phyloP scores from a whole-genome alignment of 2,113 vertebrate species.

The Myotis davidii region DNA sequence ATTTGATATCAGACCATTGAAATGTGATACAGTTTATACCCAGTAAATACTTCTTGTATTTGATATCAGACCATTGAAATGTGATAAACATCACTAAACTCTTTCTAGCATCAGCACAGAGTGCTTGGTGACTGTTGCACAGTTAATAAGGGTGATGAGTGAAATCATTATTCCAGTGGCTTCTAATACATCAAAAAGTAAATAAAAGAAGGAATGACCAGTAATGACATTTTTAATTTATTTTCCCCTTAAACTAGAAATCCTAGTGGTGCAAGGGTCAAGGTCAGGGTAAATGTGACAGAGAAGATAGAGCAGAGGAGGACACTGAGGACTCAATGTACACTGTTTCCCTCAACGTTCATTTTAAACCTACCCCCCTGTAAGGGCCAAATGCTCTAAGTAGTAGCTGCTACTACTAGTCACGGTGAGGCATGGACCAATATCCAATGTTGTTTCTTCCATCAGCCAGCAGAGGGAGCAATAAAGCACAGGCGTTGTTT shows the following conservation, averaged over 20 bases:
- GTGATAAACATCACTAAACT: neutral
- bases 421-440: neutral
- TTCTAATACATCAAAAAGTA: neutral
- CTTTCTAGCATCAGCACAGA: neutral
- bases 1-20: neutral
- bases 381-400: neutral
- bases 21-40: neutral
- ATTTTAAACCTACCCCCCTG: neutral
- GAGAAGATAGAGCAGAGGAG: neutral
- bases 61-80: neutral
- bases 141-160: neutral
- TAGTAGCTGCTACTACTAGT: accelerated
- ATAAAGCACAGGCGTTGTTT: neutral
- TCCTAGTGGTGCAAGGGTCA: neutral
- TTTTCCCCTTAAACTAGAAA: conserved; percentile 35
- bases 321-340: neutral
- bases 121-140: neutral
- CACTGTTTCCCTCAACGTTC: neutral
- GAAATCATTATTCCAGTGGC: neutral
- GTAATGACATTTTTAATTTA: neutral
- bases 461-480: neutral
- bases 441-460: neutral
- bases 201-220: neutral
- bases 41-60: neutral
- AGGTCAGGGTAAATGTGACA: neutral